phyloP scores from a whole-genome alignment of 2,888 invertebrate genomes.

The Polylopha cassiicola region DNA sequence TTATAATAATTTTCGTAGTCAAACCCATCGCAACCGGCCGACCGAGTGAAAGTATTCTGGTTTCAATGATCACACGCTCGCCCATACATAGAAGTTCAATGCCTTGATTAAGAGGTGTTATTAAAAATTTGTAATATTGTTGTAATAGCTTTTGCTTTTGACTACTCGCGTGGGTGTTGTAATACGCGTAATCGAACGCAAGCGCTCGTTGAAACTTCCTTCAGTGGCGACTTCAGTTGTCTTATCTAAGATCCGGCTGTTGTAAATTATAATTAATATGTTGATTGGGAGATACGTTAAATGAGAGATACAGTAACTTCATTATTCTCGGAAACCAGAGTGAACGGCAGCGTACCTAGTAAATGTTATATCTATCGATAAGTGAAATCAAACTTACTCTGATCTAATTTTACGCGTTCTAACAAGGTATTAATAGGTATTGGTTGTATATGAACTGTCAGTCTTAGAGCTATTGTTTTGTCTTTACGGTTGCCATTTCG shows the following conservation, averaged over 20 bases:
- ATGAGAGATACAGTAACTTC: constrained; percentile 1
- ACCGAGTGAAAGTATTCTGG: constrained; percentile 71
- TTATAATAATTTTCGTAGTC: constrained; percentile 68
- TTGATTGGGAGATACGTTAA: constrained; percentile 5
- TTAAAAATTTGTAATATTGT: constrained; percentile 60
- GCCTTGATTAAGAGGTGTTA: constrained; percentile 70
- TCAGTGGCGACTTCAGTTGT: background rate
- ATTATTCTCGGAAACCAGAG: constrained; percentile 12
- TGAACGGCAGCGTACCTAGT: constrained; percentile 10
- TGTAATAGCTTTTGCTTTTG: constrained; percentile 43
- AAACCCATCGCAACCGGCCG: constrained; percentile 55
- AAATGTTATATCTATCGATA: constrained; percentile 9
- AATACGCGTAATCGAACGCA: constrained; percentile 42
- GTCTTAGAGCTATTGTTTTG: too few species aligned
- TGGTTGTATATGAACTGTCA: too few species aligned
- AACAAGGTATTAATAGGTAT: constrained; percentile 1
- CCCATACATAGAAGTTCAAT: constrained; percentile 64
- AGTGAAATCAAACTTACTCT: constrained; percentile 9
- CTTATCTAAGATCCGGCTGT: background rate
- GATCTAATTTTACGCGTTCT: constrained; percentile 6
- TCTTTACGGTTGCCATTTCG: too few species aligned
- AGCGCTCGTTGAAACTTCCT: background rate
- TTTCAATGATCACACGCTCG: constrained; percentile 58
- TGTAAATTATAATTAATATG: constrained; percentile 7
- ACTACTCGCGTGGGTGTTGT: constrained; percentile 46